These are phyloP conservation scores for Ephydatia muelleri DNA, from an alignment of 37 sponge, comb jelly and placozoan species.

Conservation along the genomic window DNA sequence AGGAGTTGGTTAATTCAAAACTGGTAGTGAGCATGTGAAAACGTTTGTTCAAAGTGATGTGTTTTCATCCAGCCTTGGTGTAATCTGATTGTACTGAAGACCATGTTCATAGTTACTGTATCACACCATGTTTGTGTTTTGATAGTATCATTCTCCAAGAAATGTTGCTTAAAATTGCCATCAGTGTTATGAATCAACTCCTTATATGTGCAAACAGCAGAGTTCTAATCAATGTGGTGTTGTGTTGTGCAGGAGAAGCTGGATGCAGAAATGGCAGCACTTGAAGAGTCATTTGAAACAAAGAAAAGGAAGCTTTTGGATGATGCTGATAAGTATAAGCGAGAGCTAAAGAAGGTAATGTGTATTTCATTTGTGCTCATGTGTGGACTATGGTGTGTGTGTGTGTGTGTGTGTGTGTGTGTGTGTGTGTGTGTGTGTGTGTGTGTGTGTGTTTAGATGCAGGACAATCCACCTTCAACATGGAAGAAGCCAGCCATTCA, in stretches of 20 bases:
- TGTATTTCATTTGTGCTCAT: background rate
- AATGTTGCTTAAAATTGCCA: too few relatives aligned
- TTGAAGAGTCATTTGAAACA: constrained; percentile 41
- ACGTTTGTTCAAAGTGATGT: too few relatives aligned
- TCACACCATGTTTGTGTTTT: constrained; percentile 7
- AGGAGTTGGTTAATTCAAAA: too few relatives aligned
- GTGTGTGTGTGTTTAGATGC: constrained; percentile 19
- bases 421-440: background rate
- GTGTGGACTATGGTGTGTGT: background rate
- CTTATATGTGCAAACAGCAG: too few relatives aligned
- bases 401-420: constrained; percentile 1
- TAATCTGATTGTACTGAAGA: too few relatives aligned
- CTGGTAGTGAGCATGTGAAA: too few relatives aligned
- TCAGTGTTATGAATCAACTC: too few relatives aligned
- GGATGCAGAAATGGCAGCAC: constrained; percentile 54
- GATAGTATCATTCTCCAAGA: too few relatives aligned
- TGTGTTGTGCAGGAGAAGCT: constrained; percentile 54
- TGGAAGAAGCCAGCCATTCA: constrained; percentile 65
- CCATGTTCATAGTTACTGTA: constrained; percentile 3
- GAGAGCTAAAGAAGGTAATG: constrained; percentile 67
- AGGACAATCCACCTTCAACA: constrained; percentile 53
- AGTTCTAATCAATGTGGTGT: background rate
- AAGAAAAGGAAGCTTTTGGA: constrained; percentile 61
- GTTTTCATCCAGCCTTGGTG: too few relatives aligned
- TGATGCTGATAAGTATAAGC: constrained; percentile 64